Base-by-base conservation (phyloP, 2,797 vertebrate species). In the Micropoecilia bifurca region DNA sequence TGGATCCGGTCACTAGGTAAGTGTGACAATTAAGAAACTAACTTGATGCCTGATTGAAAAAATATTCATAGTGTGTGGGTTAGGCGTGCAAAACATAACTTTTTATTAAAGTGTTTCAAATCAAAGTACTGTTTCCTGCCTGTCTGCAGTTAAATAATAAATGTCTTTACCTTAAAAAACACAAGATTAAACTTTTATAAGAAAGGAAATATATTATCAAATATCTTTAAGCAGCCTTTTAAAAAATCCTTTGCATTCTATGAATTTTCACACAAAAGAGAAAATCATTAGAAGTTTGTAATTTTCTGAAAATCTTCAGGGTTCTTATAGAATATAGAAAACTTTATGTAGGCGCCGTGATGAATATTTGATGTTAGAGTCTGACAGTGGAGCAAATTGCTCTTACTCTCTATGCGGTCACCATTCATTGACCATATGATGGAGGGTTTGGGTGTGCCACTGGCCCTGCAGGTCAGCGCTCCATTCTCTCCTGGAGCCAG, bases 361-460 rank as follows among this genome's bases (percentile, higher is more conserved):
- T 71, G 5, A 3, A 46, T 71, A 28, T 46, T 46, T 71, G 25
- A 69, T 45, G 41, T 46, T 28, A 30, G 6, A 36, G 28, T 66
- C 1, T 66, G 74, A 25, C 8, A 46, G 20, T 16, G 28, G n/a
- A 74, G 20, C 53, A 74, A 53, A 69, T 25, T 78, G 48, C 71
- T 93, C 97, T 96, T 94, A 99, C 99, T 98, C 94, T 97, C 96
- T 90, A 98, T 96, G 33, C 97, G 95, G 85, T 97, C 95, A 25
- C 97, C 98, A 76, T 99, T 99, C 88, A 97, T 96, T 53, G 95
- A 85, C 99, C 99, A 99, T 88, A 81, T 96, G 91, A 99, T 95
- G 75, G 82, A 89, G 76, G 99, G 98, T 84, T 98, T 98, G 78
- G 99, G 98, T 63, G 95, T 97, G 46, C 99, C 99, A 1, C 96